Conservation (phyloP, 2,113 vertebrate species). For the Mastomys natalensis region DNA sequence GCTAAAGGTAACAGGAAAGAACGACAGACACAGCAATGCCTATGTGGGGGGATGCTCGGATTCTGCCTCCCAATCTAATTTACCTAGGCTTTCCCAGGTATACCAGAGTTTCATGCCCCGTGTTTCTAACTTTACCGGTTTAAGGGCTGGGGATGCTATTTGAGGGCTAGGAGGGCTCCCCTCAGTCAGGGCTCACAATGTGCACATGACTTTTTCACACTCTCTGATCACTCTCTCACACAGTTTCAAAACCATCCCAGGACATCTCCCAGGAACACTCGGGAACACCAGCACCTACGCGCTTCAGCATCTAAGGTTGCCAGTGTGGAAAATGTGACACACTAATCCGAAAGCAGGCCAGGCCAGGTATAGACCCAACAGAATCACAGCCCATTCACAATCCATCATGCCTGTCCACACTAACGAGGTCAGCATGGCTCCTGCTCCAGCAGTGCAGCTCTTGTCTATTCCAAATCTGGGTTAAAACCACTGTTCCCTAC, state of each 20-base stretch:
- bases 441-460: not conserved
- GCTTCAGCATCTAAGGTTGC: not conserved
- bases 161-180: not conserved
- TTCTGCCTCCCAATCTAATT: not conserved
- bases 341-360: no score
- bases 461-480: no score
- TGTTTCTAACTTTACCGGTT: not conserved
- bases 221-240: not conserved
- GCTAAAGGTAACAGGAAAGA: not conserved
- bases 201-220: not conserved
- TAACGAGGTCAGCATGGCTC: not conserved
- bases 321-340: accelerated
- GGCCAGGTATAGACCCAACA: not conserved
- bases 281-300: not conserved
- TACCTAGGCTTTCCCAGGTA: not conserved
- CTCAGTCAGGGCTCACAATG: not conserved
- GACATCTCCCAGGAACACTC: not conserved
- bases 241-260: not conserved
- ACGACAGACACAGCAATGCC: not conserved
- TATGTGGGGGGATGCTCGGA: not conserved
- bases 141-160: not conserved
- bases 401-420: accelerated
- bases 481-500: not conserved
- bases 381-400: no score
- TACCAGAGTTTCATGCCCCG: not conserved